Evolutionary conservation across 2,113 vertebrate species (phyloP), one percentile per base, ranked within the genome.

Genomic region (Sorex araneus): DNA sequence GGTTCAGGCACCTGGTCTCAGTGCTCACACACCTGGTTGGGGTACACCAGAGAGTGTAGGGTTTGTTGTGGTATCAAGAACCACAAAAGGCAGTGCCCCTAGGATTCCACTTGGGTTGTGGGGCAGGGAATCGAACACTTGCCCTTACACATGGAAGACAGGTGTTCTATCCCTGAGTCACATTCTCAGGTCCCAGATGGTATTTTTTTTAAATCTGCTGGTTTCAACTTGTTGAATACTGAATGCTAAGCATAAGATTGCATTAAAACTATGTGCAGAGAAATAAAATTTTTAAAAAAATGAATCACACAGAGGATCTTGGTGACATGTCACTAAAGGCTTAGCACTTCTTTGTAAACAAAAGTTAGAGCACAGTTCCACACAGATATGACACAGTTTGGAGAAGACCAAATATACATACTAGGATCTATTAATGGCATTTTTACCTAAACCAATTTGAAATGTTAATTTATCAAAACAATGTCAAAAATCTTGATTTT

Each of bases 401-500:
- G 34, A 91, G 45, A 89, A 66, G 10, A 27, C 66, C 1, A 1
- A 3, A 0, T 25, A 34, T 7, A 80, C 32, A 87, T 2, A 64
- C 1, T 18, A 34, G 25, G 16, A 73, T 83, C 43, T 43, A 83
- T 69, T 92, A 75, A 93, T 88, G 36, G 19, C 32, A 69, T 75
- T 86, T 81, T 80, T 57, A 77, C 21, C 3, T 54, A 74, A 84
- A 71, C 60, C 34, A 16, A 77, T 90, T 71, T 86, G 71, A 93
- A 88, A 86, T 90, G 43, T 85, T 77, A 50, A 89, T 78, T 66
- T 89, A 57, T 47, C 74, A 83, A 93, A 94, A 79, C 60, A 94
- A 93, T 79, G 79, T 76, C 43, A 94, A 84, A 87, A 90, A 92
- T 86, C 36, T 84, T 2, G 6, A 60, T 45, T 57, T 57, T 90